Base-by-base conservation (phyloP, 1,140 invertebrate genomes). In the Drosophila littoralis region DNA sequence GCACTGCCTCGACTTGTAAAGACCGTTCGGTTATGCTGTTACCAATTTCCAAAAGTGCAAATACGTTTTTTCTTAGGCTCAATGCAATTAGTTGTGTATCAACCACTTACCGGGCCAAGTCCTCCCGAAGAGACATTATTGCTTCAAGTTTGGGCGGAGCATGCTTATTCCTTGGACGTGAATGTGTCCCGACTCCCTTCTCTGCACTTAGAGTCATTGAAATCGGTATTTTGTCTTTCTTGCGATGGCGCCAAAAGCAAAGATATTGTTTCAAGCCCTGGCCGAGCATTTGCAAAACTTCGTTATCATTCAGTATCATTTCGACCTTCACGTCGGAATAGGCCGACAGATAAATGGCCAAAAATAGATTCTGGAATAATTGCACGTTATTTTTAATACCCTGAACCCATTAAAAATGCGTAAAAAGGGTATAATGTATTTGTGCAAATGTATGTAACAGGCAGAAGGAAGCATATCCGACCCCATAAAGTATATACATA, bases 291-390 rank as follows among this genome's bases (percentile, higher is more conserved):
- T 52, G 13, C 0, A 43, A 15, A 6, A 73, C n/a, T 7, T 36
- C 12, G 5, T 7, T 15, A 43, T 73, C 70, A 0, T 33, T 51
- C 1, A 72, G 12, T 6, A 51, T 15, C 28, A 59, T 9, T 8
- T 10, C 38, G 17, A 6, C 9, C 7, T 68, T 45, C 0, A 52
- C 32, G 9, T 52, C 17, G 1, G 38, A 10, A 22, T 73, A 67
- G 8, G n/a, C 6, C 1, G 17, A 2, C 38, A 73, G n/a, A n/a
- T 52, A 52, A n/a, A 73, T 60, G 4, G 64, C 70, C 28, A 59
- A 15, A 51, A 68, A 73, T 1, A 73, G 4, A 15, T 52, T 46
- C 70, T 73, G 0, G 2, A 6, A 28, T 2, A 28, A 28, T 5
- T 5, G 22, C 22, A n/a, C n/a, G n/a, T n/a, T n/a, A n/a, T n/a